phyloP scores from a whole-genome alignment of 92 coral and sea anemone genomes.

The Phenganax subtilis region DNA sequence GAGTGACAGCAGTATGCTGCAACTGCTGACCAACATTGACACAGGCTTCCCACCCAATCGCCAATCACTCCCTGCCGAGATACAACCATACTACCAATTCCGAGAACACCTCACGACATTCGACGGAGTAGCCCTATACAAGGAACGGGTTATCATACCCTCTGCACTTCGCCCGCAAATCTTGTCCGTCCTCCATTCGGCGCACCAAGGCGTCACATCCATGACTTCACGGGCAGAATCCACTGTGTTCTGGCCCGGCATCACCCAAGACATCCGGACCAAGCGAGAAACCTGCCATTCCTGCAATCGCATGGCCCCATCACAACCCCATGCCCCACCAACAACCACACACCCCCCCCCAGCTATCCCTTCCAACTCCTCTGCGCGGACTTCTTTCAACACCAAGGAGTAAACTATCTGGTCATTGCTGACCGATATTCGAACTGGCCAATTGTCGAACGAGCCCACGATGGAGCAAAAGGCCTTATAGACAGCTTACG shows the following conservation, averaged over 20 bases:
- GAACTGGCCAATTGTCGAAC: conserved; percentile 1
- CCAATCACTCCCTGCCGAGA: conserved; percentile 38
- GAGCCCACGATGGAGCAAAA: neutral
- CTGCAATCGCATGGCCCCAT: conserved; percentile 16
- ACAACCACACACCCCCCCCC: conserved; percentile 42
- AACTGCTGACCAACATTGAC: conserved; percentile 27
- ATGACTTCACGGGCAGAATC: conserved; percentile 5
- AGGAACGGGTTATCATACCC: neutral
- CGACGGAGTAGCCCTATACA: neutral
- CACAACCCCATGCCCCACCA: neutral
- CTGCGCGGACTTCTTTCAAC: neutral
- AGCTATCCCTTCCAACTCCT: conserved; percentile 33
- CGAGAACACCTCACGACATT: neutral
- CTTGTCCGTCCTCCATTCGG: conserved; percentile 2
- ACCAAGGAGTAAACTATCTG: neutral
- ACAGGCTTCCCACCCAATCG: conserved; percentile 43
- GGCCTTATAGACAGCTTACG: neutral
- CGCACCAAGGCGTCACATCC: conserved; percentile 26
- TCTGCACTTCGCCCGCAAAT: neutral
- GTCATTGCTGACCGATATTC: neutral
- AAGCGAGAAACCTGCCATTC: neutral
- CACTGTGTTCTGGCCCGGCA: conserved; percentile 4
- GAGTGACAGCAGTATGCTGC: conserved; percentile 19
- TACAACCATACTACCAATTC: conserved; percentile 49
- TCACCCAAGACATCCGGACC: neutral